phyloP scores from a whole-genome alignment of 2,797 vertebrate genomes.

The Schizothorax lantsangensis region DNA sequence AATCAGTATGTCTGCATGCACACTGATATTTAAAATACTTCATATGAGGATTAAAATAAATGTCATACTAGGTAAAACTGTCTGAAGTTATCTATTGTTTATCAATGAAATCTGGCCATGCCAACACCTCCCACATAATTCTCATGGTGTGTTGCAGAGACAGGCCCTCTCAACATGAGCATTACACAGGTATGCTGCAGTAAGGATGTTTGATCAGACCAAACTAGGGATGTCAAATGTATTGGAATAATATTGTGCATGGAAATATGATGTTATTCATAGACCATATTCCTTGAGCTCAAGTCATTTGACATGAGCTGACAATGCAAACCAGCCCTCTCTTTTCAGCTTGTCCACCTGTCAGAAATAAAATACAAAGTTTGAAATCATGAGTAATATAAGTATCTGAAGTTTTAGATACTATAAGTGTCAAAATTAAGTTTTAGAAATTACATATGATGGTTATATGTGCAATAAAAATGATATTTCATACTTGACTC shows the following conservation, averaged over 20 bases:
- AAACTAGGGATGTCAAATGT: not conserved
- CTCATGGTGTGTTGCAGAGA: not conserved
- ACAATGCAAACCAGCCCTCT: slow-evolving; percentile 89
- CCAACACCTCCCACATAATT: not conserved
- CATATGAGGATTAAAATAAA: not conserved
- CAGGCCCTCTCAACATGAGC: not conserved
- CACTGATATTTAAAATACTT: not conserved
- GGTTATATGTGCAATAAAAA: not conserved
- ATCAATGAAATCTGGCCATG: not conserved
- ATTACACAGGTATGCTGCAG: not conserved
- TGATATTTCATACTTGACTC: slow-evolving; percentile 62
- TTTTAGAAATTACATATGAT: not conserved
- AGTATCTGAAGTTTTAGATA: not conserved
- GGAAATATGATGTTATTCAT: not conserved
- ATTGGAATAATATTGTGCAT: not conserved
- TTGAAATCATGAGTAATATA: slow-evolving; percentile 39
- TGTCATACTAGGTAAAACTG: not conserved
- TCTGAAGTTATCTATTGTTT: not conserved
- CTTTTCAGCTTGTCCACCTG: slow-evolving; percentile 81
- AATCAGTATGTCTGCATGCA: not conserved
- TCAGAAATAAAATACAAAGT: slow-evolving; percentile 52
- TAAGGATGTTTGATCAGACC: slow-evolving; percentile 7
- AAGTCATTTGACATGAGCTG: slow-evolving; percentile 78
- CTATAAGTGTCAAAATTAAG: not conserved
- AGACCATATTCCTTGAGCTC: not conserved